A percentile compares a stretch with the other conserved stretches of the same genome.
phyloP scores from a whole-genome alignment of 30 jellyfish, hydroid and myxozoan species.

The Cassiopea xamachana region DNA sequence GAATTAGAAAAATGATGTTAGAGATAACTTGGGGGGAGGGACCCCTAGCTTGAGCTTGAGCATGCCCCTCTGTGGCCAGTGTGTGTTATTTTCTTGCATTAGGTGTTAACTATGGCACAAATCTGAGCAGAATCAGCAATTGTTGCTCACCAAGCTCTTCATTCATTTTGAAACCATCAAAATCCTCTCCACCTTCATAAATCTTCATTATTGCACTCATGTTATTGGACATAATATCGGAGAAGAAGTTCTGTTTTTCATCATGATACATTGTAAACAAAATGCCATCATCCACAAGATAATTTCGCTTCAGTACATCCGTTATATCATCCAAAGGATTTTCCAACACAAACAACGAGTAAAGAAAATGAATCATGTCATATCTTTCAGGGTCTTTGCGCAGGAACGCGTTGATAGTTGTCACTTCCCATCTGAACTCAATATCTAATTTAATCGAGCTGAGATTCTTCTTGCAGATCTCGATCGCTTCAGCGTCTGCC shows the following conservation, averaged over 20 bases:
- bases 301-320: constrained; percentile 2
- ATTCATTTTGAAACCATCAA: constrained; percentile 12
- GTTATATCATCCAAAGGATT: constrained; percentile 16
- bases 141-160: constrained; percentile 5
- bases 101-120: neutral
- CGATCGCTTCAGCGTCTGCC: constrained; percentile 53
- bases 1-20: neutral
- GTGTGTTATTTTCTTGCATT: no score
- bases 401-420: constrained; percentile 7
- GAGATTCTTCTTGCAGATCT: constrained; percentile 31
- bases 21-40: neutral
- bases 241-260: constrained; percentile 20
- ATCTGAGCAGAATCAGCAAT: neutral
- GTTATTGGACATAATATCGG: constrained; percentile 26
- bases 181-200: constrained; percentile 35
- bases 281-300: constrained; percentile 25
- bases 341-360: constrained; percentile 25
- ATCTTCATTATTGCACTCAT: constrained; percentile 19
- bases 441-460: constrained; percentile 9
- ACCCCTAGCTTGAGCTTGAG: no score
- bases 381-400: constrained; percentile 6
- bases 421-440: constrained; percentile 26
- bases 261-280: constrained; percentile 45
- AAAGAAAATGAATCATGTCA: constrained; percentile 48
- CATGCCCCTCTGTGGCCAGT: no score